Conservation (phyloP, 2,113 vertebrate species). For the Glaucidium brasilianum region DNA sequence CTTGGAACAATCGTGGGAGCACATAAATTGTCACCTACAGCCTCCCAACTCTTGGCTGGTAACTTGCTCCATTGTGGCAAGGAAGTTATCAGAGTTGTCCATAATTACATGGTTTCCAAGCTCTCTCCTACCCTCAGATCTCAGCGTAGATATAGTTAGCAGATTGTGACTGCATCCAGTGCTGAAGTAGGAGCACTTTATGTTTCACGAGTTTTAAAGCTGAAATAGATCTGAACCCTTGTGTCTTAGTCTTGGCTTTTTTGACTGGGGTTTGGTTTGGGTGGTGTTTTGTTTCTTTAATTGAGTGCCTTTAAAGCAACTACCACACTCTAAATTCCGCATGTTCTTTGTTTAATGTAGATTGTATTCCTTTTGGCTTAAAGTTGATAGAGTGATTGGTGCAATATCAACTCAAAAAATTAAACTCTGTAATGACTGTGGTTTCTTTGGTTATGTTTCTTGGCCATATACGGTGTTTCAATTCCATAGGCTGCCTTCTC, state of each 20-base stretch:
- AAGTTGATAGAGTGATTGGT: background rate
- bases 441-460: background rate
- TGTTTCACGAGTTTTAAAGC: background rate
- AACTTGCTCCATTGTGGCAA: background rate
- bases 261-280: background rate
- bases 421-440: accelerated
- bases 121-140: background rate
- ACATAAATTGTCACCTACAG: background rate
- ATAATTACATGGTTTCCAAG: background rate
- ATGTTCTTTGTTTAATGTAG: background rate
- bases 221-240: background rate
- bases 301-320: background rate
- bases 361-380: background rate
- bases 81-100: accelerated
- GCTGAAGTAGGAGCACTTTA: background rate
- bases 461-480: accelerated
- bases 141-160: background rate
- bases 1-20: background rate
- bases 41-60: background rate
- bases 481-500: background rate
- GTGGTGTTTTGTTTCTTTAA: background rate
- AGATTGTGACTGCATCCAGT: background rate
- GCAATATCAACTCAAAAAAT: background rate
- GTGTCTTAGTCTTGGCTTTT: background rate
- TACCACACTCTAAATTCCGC: background rate